phyloP scores from a whole-genome alignment of 2,888 invertebrate genomes.

The Protula sp. region DNA sequence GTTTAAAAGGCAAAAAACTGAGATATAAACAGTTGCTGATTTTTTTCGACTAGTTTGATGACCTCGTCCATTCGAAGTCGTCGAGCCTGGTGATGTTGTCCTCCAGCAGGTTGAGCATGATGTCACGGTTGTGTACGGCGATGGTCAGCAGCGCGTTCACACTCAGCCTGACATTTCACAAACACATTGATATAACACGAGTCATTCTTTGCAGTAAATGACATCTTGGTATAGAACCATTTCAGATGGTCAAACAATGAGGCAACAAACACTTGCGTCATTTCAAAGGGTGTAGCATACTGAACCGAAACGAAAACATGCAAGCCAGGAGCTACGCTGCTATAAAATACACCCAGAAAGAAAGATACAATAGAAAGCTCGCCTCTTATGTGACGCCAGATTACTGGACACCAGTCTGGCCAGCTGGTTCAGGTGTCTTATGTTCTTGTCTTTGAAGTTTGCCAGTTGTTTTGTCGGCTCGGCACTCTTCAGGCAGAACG shows the following conservation, averaged over 20 bases:
- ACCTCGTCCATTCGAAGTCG: slow-evolving; percentile 53
- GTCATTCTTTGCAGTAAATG: no score
- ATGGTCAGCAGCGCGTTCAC: slow-evolving; percentile 51
- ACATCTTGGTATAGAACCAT: no score
- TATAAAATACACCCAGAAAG: no score
- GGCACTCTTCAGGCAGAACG: slow-evolving; percentile 30
- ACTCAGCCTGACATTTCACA: slow-evolving; percentile 42
- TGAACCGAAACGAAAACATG: no score
- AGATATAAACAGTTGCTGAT: no score
- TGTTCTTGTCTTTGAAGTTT: slow-evolving; percentile 34
- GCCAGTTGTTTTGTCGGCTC: slow-evolving; percentile 29
- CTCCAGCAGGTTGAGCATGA: slow-evolving; percentile 40
- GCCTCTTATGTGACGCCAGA: slow-evolving; percentile 15
- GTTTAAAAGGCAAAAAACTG: no score
- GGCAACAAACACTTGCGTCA: no score
- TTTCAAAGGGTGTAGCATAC: no score
- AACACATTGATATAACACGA: no score
- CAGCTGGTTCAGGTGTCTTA: slow-evolving; percentile 33
- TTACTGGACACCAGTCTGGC: slow-evolving; percentile 43
- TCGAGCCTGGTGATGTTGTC: slow-evolving; percentile 37
- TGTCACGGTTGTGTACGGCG: slow-evolving; percentile 52
- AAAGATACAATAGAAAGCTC: no score
- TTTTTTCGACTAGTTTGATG: not conserved
- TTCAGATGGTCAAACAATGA: no score
- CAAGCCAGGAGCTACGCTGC: no score